Evolutionary conservation across 92 coral and sea anemone species (phyloP), one percentile per base, ranked within the genome.

Genomic region (Montipora capitata): DNA sequence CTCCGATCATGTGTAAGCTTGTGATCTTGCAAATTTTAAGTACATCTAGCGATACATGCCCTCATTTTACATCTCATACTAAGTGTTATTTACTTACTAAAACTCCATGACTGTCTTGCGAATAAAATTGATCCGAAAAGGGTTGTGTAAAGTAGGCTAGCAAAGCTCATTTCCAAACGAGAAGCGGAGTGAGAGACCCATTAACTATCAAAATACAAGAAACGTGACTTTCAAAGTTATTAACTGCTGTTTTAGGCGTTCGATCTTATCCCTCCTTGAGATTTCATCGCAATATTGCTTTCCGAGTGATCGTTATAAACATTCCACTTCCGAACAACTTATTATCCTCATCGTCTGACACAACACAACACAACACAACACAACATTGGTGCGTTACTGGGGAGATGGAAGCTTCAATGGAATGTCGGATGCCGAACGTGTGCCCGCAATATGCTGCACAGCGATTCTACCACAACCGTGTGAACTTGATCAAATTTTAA

Each of bases 31-130:
- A 45, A 45, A 45, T 45, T 45, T 3, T 7, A 8, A 9, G 15
- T 62, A 3, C 67, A 4, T 16, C 38, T 18, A 20, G 18, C 68
- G 18, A 16, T 4, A 12, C 38, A 5, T 63, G 3, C 10, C 2
- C 7, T 16, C 27, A 20, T 61, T 13, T 61, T 17, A 61, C 18
- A 3, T 58, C 3, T 13, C 14, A 13, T 17, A 20, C 39, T 17
- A 63, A 10, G 39, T 42, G 10, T 7, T 0, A 10, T 81, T 14
- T 70, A 88, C 91, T 88, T 74, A 88, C 91, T 72, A 9, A 88
- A 74, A 75, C 77, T 73, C 51, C 87, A 86, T 58, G 81, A 71
- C 9, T 10, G 13, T 81, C 39, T 52, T 7, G 76, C 68, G 39
- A 35, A 3, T 63, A 7, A 54, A 27, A 68, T 68, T 65, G 16